phyloP scores from a whole-genome alignment of 2,888 invertebrate genomes.

The Acholoe squamosa region DNA sequence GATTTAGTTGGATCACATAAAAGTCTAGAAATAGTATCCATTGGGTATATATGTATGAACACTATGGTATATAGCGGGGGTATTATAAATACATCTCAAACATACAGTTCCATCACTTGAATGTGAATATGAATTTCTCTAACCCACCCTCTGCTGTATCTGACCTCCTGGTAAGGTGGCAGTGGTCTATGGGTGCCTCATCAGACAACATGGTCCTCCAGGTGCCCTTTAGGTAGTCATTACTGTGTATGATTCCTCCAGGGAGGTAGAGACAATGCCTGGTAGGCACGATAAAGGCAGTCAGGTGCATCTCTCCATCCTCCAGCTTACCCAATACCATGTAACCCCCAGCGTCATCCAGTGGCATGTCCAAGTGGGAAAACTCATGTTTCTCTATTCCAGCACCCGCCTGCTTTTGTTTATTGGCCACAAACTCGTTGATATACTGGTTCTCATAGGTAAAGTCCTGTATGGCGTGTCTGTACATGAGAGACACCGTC shows the following conservation, averaged over 20 bases:
- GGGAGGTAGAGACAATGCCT: constrained; percentile 67
- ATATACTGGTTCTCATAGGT: constrained; percentile 71
- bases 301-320: constrained; percentile 66
- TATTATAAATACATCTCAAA: no score
- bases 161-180: constrained; percentile 6
- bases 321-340: constrained; percentile 69
- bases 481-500: constrained; percentile 66
- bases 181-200: constrained; percentile 69
- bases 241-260: constrained; percentile 63
- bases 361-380: constrained; percentile 72
- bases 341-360: constrained; percentile 69
- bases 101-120: not conserved
- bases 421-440: constrained; percentile 68
- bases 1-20: no score
- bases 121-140: not conserved
- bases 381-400: constrained; percentile 72
- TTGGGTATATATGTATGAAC: no score
- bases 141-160: not conserved
- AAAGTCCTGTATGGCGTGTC: constrained; percentile 72
- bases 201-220: constrained; percentile 73
- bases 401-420: constrained; percentile 65
- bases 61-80: no score
- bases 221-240: constrained; percentile 70
- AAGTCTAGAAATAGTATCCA: no score
- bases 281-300: constrained; percentile 65